These are phyloP conservation scores for Suricata suricatta DNA, from an alignment of 2,113 vertebrate species.

Conservation along the genomic window DNA sequence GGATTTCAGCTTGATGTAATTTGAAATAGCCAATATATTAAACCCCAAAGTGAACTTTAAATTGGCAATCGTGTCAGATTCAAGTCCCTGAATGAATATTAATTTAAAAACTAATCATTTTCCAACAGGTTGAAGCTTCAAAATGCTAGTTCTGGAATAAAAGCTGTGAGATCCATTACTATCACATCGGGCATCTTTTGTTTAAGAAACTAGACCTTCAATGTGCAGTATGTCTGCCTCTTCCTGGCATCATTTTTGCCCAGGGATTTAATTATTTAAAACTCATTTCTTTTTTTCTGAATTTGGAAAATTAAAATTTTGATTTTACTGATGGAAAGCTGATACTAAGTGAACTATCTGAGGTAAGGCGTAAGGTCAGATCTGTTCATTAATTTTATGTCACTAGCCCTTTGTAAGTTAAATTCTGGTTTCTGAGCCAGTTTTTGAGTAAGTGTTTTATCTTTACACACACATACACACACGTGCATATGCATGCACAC, in stretches of 20 bases:
- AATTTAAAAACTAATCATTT: constrained; percentile 71
- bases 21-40: constrained; percentile 66
- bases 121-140: constrained; percentile 48
- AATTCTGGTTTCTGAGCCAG: neutral
- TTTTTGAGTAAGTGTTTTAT: neutral
- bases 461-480: neutral
- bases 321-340: neutral
- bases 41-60: constrained; percentile 73
- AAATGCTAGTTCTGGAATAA: constrained; percentile 58
- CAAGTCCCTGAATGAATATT: constrained; percentile 71
- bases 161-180: neutral
- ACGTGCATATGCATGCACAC: neutral
- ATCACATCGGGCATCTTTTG: neutral
- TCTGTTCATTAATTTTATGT: neutral
- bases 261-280: constrained; percentile 24
- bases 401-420: neutral
- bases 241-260: neutral
- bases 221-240: neutral
- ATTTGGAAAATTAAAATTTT: neutral
- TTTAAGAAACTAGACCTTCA: constrained; percentile 44
- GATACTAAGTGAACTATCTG: neutral
- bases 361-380: neutral
- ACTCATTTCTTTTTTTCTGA: neutral
- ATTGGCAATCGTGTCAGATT: constrained; percentile 58
- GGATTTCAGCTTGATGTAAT: constrained; percentile 55